phyloP scores from a whole-genome alignment of 23 tunicate species.

The Styela plicata region DNA sequence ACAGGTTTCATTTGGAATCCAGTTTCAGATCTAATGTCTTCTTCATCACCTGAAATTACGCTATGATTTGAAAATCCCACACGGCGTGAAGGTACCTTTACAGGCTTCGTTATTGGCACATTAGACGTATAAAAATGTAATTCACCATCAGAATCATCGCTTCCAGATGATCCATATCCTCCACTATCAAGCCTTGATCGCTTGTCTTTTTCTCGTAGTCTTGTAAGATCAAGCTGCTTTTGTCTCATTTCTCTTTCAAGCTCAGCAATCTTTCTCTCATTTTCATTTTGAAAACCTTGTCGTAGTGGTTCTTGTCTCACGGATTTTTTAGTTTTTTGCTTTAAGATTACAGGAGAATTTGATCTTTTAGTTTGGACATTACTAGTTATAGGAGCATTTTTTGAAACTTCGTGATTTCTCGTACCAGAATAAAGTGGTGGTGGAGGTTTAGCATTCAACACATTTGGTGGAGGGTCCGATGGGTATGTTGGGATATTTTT shows the following conservation, averaged over 20 bases:
- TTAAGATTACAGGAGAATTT: not conserved
- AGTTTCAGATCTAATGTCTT: conserved; percentile 18
- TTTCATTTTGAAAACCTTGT: not conserved
- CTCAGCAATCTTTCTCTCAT: conserved; percentile 11
- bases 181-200: not conserved
- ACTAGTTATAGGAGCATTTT: not conserved
- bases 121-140: not conserved
- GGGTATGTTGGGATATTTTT: too few relatives aligned
- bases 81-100: not conserved
- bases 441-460: not conserved
- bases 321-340: not conserved
- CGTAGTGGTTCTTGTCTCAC: conserved; percentile 11
- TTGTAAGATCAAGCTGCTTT: conserved; percentile 6
- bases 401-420: not conserved
- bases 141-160: conserved; percentile 17
- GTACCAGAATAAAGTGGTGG: not conserved
- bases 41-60: not conserved
- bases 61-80: not conserved
- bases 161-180: not conserved
- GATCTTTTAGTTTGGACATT: not conserved
- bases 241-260: conserved; percentile 6
- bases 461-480: not conserved
- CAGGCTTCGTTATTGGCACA: conserved; percentile 5
- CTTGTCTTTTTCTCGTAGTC: not conserved
- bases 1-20: conserved; percentile 73